phyloP scores from a whole-genome alignment of 2,113 vertebrate species.

The Aix galericulata region DNA sequence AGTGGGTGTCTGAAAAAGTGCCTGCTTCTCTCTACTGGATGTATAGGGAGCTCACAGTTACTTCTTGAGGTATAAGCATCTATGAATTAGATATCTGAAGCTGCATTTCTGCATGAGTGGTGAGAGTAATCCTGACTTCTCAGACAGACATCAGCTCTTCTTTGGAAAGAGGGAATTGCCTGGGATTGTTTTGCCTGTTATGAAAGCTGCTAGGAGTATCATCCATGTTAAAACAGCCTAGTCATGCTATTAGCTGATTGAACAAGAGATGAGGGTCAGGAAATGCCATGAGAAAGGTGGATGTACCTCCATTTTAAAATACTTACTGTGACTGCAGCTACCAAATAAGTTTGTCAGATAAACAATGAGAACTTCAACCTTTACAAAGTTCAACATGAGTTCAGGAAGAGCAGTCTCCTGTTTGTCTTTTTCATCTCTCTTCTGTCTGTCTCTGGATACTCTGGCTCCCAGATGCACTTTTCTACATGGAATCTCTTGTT shows the following conservation, averaged over 20 bases:
- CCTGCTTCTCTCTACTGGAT: neutral
- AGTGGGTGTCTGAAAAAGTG: neutral
- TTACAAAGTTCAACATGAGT: neutral
- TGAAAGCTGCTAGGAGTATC: neutral
- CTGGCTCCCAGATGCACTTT: neutral
- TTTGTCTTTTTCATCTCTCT: neutral
- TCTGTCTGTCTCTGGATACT: neutral
- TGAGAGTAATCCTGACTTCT: neutral
- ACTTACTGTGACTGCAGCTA: neutral
- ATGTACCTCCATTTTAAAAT: neutral
- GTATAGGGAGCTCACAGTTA: neutral
- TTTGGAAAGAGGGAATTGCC: neutral
- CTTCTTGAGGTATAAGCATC: neutral
- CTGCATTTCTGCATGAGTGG: neutral
- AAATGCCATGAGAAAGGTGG: neutral
- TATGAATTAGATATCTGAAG: neutral
- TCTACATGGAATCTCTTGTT: neutral
- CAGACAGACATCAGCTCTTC: neutral
- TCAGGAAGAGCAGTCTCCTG: neutral
- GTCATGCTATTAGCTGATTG: neutral
- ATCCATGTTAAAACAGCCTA: neutral
- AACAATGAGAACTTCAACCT: neutral
- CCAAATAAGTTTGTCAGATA: neutral
- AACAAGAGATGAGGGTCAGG: neutral
- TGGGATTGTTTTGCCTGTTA: neutral